Evolutionary conservation across 2,797 vertebrate genomes (phyloP), one percentile per base, ranked within the genome.

Genomic region (Rhabdomys pumilio): DNA sequence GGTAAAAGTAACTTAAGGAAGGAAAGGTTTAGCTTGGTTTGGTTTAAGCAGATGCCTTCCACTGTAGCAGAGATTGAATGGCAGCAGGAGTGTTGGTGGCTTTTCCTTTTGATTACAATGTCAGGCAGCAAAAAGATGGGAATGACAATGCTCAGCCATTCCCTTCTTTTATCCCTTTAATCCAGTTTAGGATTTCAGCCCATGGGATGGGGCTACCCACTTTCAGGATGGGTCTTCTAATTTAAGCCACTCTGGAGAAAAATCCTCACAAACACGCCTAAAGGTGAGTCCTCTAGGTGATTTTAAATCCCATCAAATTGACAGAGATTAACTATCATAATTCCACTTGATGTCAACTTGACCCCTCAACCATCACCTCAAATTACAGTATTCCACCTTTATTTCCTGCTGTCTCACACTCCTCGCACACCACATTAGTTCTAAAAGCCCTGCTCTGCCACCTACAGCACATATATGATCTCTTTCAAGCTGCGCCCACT

Each of bases 391-490:
- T 3, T 44, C 20, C 4, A 55, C 22, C 61, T 22, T n/a, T 17
- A 29, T 6, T 26, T 72, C 24, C 31, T 87, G 8, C 4, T 8
- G 8, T 55, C 34, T 72, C 47, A 69, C 12, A 11, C 2, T 55
- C 50, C 47, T 87, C 7, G 2, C 19, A 53, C 50, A 87, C 55
- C 1, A 14, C 13, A 11, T 26, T 17, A 17, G 12, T 38, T 38
- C 47, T 38, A 12, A 87, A n/a, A 72, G 47, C 0, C 34, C 50
- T 50, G 10, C 2, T 41, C 24, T 75, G 50, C 15, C 14, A 17
- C n/a, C 67, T 20, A 0, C 3, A 73, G 50, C 53, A 41, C 1
- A 1, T 3, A 7, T 41, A 3, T 0, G 14, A 22, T 73, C 6
- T 73, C 15, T 44, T 15, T 87, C 73, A 67, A 59, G 69, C 5